Conservation (phyloP, 2,113 vertebrate species). For the Strix aluco region DNA sequence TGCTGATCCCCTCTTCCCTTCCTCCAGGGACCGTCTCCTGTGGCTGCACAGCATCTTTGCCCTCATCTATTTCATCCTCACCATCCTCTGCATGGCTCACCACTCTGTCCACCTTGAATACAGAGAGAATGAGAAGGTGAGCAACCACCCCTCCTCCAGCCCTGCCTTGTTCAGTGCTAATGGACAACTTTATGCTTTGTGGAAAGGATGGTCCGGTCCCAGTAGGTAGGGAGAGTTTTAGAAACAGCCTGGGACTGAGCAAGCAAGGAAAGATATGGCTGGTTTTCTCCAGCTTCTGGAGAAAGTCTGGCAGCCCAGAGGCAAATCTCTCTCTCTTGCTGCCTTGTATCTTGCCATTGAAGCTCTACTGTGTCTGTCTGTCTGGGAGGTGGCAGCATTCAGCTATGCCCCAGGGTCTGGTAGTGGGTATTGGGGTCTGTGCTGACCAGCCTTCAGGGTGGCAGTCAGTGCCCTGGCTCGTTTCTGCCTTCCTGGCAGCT, state of each 20-base stretch:
- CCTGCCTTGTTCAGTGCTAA: background rate
- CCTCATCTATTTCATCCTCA: slow-evolving; percentile 91
- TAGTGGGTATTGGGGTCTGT: background rate
- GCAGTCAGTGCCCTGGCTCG: accelerated
- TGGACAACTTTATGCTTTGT: background rate
- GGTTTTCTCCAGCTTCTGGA: background rate
- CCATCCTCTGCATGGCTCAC: slow-evolving; percentile 88
- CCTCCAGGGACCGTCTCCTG: slow-evolving; percentile 84
- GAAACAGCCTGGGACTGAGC: background rate
- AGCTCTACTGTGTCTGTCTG: background rate
- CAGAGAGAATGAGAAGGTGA: slow-evolving; percentile 88
- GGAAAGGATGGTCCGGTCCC: background rate
- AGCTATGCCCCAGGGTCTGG: background rate
- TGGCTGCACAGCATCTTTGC: slow-evolving; percentile 93
- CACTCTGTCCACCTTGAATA: slow-evolving; percentile 88
- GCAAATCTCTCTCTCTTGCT: background rate
- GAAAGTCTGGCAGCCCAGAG: background rate
- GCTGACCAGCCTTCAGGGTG: background rate
- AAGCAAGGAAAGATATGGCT: background rate
- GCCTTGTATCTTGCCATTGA: background rate
- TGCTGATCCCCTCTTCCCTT: background rate
- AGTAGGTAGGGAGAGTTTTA: background rate
- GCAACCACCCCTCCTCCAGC: background rate
- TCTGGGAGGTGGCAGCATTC: background rate
- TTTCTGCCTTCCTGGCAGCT: background rate